phyloP scores from a whole-genome alignment of 2,113 vertebrate genomes.

The Gambusia affinis region DNA sequence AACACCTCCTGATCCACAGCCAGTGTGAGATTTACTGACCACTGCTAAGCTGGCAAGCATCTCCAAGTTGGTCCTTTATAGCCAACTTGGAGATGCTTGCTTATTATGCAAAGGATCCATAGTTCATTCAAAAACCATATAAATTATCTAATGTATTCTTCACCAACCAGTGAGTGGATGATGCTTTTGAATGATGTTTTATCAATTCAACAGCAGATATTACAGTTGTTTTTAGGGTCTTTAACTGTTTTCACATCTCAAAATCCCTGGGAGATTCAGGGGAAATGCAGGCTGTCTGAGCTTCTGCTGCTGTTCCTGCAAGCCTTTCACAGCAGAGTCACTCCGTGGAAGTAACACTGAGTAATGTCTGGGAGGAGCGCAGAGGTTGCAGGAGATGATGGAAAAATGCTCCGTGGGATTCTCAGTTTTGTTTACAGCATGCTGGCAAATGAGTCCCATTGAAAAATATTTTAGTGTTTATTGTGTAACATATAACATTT shows the following conservation, averaged over 20 bases:
- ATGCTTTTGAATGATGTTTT: neutral
- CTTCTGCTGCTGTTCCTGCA: neutral
- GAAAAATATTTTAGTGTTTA: neutral
- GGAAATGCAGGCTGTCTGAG: neutral
- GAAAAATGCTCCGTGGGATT: neutral
- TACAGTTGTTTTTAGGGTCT: neutral
- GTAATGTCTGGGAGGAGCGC: neutral
- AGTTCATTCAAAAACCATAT: conserved; percentile 17
- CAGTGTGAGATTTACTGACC: conserved; percentile 2
- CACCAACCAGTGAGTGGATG: neutral
- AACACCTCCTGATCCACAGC: neutral
- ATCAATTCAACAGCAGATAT: neutral
- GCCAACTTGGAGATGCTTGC: neutral
- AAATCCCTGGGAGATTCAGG: neutral
- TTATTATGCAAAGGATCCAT: neutral
- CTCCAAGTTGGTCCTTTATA: neutral
- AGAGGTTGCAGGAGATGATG: neutral
- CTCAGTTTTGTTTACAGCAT: neutral
- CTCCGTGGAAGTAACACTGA: neutral
- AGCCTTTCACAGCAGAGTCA: neutral
- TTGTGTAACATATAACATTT: neutral
- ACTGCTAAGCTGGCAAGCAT: neutral
- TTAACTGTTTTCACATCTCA: neutral
- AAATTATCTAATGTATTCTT: conserved; percentile 2
- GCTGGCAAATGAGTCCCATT: neutral